Evolutionary conservation across 2,888 invertebrate genomes (phyloP).

Genomic region (Geotrupes spiniger): DNA sequence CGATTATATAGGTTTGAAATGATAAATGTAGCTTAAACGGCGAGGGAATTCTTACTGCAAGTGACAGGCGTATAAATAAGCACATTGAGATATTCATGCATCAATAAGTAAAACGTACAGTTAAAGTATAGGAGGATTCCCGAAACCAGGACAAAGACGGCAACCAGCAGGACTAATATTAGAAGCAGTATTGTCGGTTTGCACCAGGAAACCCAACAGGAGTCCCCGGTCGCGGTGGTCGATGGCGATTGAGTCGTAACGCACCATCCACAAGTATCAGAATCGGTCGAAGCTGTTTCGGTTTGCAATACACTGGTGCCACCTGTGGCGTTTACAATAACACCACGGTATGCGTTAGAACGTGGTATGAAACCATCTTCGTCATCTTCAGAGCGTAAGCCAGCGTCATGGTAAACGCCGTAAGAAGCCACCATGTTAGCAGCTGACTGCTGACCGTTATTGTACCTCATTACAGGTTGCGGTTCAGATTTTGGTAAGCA

Average conservation of each 20-base stretch:
- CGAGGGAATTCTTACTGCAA: no score
- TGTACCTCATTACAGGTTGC: constrained; percentile 30
- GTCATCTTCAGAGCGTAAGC: constrained; percentile 37
- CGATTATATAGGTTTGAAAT: no score
- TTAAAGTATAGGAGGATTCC: constrained; percentile 60
- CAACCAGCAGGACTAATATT: constrained; percentile 56
- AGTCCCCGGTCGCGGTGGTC: constrained; percentile 40
- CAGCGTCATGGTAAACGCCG: constrained; percentile 47
- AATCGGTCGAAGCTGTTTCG: constrained; percentile 22
- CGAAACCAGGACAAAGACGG: constrained; percentile 58
- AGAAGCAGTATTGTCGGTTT: constrained; percentile 57
- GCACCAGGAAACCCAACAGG: constrained; percentile 54
- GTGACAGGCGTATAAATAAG: constrained; percentile 4
- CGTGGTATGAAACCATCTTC: constrained; percentile 44
- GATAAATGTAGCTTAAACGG: no score
- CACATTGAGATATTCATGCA: constrained; percentile 1
- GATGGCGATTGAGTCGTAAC: constrained; percentile 33
- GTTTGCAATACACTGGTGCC: constrained; percentile 40
- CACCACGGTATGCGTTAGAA: constrained; percentile 40
- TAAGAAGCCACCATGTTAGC: constrained; percentile 49
- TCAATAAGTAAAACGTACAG: constrained; percentile 51
- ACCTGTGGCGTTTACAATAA: constrained; percentile 47
- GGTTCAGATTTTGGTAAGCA: constrained; percentile 25
- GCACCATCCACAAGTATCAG: constrained; percentile 39
- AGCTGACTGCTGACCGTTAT: constrained; percentile 39